phyloP scores from a whole-genome alignment of 2,797 vertebrate genomes.

The Jordanella pulchra region DNA sequence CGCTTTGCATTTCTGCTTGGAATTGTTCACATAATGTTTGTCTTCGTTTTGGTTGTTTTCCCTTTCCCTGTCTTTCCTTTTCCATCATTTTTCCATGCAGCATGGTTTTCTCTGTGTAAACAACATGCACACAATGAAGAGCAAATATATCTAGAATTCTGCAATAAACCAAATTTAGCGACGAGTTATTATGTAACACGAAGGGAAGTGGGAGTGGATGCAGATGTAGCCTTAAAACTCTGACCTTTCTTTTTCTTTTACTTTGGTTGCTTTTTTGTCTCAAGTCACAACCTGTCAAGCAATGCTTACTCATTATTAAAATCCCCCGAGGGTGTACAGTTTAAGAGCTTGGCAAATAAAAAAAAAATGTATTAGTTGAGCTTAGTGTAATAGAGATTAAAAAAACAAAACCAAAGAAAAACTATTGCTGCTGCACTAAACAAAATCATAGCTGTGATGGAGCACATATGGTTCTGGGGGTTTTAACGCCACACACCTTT shows the following conservation, averaged over 20 bases:
- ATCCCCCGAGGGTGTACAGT: constrained; percentile 23
- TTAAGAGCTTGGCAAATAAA: constrained; percentile 13
- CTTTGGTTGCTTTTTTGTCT: constrained; percentile 46
- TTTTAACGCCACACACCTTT: constrained; percentile 12
- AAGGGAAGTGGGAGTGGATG: constrained; percentile 53
- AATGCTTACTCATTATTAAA: constrained; percentile 34
- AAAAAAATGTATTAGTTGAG: neutral
- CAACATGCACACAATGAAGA: constrained; percentile 35
- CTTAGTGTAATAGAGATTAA: neutral
- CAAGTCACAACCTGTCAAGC: constrained; percentile 15
- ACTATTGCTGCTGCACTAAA: neutral
- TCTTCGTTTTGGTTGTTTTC: constrained; percentile 18
- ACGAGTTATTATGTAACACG: constrained; percentile 71
- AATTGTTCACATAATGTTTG: constrained; percentile 9
- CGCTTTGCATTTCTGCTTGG: constrained; percentile 6
- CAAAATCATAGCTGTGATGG: neutral
- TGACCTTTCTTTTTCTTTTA: constrained; percentile 36
- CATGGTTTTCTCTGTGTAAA: constrained; percentile 14
- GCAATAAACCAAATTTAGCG: constrained; percentile 45
- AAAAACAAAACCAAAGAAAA: neutral
- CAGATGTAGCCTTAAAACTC: constrained; percentile 37
- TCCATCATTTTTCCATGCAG: constrained; percentile 10
- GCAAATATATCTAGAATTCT: constrained; percentile 35
- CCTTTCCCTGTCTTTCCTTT: neutral
- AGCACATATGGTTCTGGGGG: neutral